Evolutionary conservation across 2,888 invertebrate species (phyloP).

Genomic region (Lasioglossum lativentre): DNA sequence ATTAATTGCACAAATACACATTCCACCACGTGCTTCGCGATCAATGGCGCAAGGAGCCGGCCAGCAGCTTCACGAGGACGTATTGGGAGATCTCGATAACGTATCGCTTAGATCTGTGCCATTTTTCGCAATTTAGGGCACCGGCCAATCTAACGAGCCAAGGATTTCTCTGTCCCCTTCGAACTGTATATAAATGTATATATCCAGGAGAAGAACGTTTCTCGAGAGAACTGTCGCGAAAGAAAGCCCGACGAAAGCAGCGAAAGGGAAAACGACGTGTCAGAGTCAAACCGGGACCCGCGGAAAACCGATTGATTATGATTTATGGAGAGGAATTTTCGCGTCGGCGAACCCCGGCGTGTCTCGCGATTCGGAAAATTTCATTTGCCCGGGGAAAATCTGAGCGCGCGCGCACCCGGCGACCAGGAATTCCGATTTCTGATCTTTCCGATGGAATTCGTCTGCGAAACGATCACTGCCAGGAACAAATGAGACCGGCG

Average conservation of each 20-base stretch:
- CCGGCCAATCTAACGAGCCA: slow-evolving; percentile 24
- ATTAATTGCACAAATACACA: background rate
- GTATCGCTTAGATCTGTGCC: slow-evolving; percentile 67
- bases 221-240: background rate
- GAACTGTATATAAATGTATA: background rate
- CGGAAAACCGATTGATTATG: slow-evolving; percentile 77
- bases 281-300: slow-evolving; percentile 59
- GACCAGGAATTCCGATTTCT: slow-evolving; percentile 18
- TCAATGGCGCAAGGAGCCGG: background rate
- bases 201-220: background rate
- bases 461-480: slow-evolving; percentile 13
- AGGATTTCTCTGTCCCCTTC: background rate
- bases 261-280: slow-evolving; percentile 61
- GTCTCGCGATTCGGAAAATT: slow-evolving; percentile 77
- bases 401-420: slow-evolving; percentile 36
- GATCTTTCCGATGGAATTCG: slow-evolving; percentile 36
- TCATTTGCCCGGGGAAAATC: slow-evolving; percentile 61
- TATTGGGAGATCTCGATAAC: slow-evolving; percentile 70
- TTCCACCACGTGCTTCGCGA: background rate
- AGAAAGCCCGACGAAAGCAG: background rate
- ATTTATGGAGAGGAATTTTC: slow-evolving; percentile 74
- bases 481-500: background rate
- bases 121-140: slow-evolving; percentile 63
- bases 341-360: slow-evolving; percentile 61
- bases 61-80: slow-evolving; percentile 68